A percentile compares a stretch with the other conserved stretches of the same genome.
Evolutionary conservation across 2,888 invertebrate genomes (phyloP).

Genomic region (Drosophila kambysellisi): DNA sequence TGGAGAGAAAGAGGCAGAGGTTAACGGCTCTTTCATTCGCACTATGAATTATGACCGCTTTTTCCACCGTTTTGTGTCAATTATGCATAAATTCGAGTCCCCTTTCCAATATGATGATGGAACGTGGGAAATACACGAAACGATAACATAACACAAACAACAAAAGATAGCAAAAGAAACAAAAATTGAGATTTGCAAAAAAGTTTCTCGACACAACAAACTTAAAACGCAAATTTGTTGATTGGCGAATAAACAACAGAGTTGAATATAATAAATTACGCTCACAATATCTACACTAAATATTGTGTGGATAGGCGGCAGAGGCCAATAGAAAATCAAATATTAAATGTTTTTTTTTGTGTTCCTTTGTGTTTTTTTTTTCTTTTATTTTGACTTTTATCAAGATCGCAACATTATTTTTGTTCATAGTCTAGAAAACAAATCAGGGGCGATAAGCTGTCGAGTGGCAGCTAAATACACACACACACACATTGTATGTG

Average conservation of each 20-base stretch:
- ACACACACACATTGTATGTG: conserved; percentile 3
- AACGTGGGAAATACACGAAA: conserved; percentile 41
- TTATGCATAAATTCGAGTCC: conserved; percentile 28
- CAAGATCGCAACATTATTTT: conserved; percentile 65
- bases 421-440: conserved; percentile 67
- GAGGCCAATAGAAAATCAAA: conserved; percentile 55
- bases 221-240: conserved; percentile 49
- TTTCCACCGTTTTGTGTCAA: conserved; percentile 24
- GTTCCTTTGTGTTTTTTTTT: conserved; percentile 17
- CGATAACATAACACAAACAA: conserved; percentile 42
- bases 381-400: conserved; percentile 55
- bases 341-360: conserved; percentile 42
- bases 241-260: conserved; percentile 57
- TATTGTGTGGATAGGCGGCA: conserved; percentile 9
- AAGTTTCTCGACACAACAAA: conserved; percentile 23
- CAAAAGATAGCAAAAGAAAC: conserved; percentile 7
- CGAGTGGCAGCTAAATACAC: conserved; percentile 68
- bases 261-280: conserved; percentile 64
- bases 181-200: conserved; percentile 11
- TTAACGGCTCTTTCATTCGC: conserved; percentile 53
- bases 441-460: conserved; percentile 73
- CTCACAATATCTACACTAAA: conserved; percentile 31
- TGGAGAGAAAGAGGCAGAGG: conserved; percentile 14
- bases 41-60: conserved; percentile 48
- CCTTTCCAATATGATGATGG: background rate